Conservation (phyloP, 2,113 vertebrate genomes). For the Plotosus lineatus region DNA sequence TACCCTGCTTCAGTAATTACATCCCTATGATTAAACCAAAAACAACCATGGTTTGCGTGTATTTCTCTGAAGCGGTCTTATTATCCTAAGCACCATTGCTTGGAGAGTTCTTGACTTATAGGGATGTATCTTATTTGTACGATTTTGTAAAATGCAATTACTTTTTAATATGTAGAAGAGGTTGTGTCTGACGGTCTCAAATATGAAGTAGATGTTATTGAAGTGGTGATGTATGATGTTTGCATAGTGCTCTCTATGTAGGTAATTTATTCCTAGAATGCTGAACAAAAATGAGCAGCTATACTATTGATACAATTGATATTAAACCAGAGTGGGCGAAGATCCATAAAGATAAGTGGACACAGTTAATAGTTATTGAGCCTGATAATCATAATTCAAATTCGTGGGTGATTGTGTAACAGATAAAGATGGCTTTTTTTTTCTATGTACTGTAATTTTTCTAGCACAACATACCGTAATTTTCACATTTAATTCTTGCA, state of each 20-base stretch:
- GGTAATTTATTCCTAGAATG: neutral
- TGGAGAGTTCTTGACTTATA: neutral
- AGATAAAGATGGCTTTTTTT: neutral
- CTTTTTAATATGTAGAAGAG: neutral
- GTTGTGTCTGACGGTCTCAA: conserved; percentile 15
- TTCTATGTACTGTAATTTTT: no score
- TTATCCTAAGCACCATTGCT: neutral
- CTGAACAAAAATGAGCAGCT: neutral
- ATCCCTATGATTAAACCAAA: neutral
- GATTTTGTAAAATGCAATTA: conserved; percentile 15
- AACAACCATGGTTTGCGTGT: neutral
- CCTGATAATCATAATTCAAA: neutral
- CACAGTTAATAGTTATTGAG: neutral
- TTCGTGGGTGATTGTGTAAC: neutral
- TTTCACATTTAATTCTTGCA: no score
- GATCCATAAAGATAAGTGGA: neutral
- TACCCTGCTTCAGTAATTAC: neutral
- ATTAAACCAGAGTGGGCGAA: neutral
- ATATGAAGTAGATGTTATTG: neutral
- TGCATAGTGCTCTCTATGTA: neutral
- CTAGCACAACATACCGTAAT: no score
- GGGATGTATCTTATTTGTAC: neutral
- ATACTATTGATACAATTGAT: neutral
- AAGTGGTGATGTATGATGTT: neutral
- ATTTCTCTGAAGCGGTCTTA: neutral